Conservation (phyloP, 1,140 invertebrate genomes). For the Pogonus chalceus region DNA sequence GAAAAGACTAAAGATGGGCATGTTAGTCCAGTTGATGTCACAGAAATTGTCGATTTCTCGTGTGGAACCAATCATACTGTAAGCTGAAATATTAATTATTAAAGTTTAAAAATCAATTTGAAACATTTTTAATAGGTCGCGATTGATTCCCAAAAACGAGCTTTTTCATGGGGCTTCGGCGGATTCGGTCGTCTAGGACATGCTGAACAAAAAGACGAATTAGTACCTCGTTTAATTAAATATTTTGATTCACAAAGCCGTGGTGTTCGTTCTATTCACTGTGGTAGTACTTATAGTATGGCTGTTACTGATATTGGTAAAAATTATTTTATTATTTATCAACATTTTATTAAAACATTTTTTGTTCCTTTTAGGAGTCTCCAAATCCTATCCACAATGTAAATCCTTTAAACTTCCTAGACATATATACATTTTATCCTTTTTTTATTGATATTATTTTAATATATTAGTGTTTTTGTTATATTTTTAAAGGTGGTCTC, state of each 20-base stretch:
- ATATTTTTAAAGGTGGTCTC: conserved; percentile 52
- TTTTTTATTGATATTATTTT: conserved; percentile 8
- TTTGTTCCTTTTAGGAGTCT: no score
- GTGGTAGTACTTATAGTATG: conserved; percentile 78
- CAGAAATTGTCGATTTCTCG: conserved; percentile 79
- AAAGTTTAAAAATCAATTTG: conserved; percentile 1
- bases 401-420: no score
- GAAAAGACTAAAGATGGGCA: conserved; percentile 84
- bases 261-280: conserved; percentile 67
- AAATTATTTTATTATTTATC: conserved; percentile 11
- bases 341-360: no score
- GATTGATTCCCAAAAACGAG: conserved; percentile 74
- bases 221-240: conserved; percentile 78
- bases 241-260: conserved; percentile 75
- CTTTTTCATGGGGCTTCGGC: conserved; percentile 90
- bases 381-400: no score
- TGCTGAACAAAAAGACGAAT: conserved; percentile 82
- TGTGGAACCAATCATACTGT: conserved; percentile 87
- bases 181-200: conserved; percentile 88
- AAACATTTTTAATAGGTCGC: conserved; percentile 54
- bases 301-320: conserved; percentile 70
- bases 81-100: conserved; percentile 22
- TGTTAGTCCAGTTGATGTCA: conserved; percentile 69
- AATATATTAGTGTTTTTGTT: conserved; percentile 15
- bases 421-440: no score